Conservation (phyloP, 2,888 invertebrate species). For the Silvanus unidentatus region DNA sequence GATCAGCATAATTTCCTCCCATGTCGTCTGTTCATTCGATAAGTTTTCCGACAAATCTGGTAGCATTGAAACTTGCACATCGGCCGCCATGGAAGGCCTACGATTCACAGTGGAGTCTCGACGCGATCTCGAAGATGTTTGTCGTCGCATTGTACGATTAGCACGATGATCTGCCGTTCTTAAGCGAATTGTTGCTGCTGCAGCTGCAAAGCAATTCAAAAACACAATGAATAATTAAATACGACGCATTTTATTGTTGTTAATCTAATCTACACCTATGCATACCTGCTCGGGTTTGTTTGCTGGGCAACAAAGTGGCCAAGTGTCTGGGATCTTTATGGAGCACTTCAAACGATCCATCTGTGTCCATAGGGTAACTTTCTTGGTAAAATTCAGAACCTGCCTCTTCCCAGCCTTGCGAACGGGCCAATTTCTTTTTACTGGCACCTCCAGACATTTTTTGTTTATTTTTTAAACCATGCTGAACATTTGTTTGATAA, state of each 20-base stretch:
- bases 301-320: slow-evolving; percentile 71
- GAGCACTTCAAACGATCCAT: slow-evolving; percentile 57
- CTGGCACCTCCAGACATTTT: slow-evolving; percentile 57
- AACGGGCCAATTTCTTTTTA: slow-evolving; percentile 49
- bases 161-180: slow-evolving; percentile 54
- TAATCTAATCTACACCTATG: too few species aligned
- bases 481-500: not conserved
- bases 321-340: slow-evolving; percentile 68
- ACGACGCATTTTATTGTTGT: too few species aligned
- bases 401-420: slow-evolving; percentile 77
- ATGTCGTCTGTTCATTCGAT: slow-evolving; percentile 74
- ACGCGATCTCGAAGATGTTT: slow-evolving; percentile 50
- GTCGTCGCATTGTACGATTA: slow-evolving; percentile 57
- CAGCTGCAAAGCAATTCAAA: slow-evolving; percentile 20
- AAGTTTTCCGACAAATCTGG: slow-evolving; percentile 79
- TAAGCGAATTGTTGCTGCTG: slow-evolving; percentile 63
- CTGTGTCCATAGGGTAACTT: slow-evolving; percentile 62
- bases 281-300: slow-evolving; percentile 69
- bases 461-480: not conserved
- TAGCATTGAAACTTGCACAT: slow-evolving; percentile 71
- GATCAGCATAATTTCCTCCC: slow-evolving; percentile 82
- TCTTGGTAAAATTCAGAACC: slow-evolving; percentile 82
- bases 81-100: slow-evolving; percentile 51
- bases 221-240: slow-evolving; percentile 8
- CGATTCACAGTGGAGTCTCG: slow-evolving; percentile 51